These are phyloP conservation scores for Calephelis nemesis DNA, from an alignment of 1,140 invertebrate species.

Conservation along the genomic window DNA sequence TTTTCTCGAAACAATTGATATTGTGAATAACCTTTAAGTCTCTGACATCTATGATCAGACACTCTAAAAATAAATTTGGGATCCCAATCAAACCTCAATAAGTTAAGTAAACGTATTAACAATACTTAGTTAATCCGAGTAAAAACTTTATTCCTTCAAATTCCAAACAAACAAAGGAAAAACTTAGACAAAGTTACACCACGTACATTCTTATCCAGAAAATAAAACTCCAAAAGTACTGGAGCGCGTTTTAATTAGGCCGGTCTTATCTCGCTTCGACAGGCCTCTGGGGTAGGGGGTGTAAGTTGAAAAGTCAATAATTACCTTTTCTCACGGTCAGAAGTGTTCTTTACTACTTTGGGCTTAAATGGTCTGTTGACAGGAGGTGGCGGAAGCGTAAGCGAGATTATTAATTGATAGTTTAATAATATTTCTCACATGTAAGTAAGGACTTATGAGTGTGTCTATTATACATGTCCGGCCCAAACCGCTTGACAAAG, in stretches of 20 bases:
- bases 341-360: conserved; percentile 38
- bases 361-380: not conserved
- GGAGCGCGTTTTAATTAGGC: conserved; percentile 49
- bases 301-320: conserved; percentile 53
- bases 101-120: no score
- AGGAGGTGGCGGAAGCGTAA: not conserved
- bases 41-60: no score
- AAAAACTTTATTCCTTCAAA: conserved; percentile 17
- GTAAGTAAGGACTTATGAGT: no score
- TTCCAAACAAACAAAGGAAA: conserved; percentile 13
- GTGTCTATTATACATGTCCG: no score
- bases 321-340: conserved; percentile 54
- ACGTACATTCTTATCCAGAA: conserved; percentile 20
- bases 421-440: no score
- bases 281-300: conserved; percentile 32
- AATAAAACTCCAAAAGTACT: conserved; percentile 41
- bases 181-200: conserved; percentile 9
- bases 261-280: conserved; percentile 47
- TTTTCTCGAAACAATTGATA: no score
- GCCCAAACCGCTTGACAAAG: no score
- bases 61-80: no score
- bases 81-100: no score
- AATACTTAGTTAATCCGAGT: conserved; percentile 4
- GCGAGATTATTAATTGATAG: not conserved
- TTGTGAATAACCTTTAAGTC: no score